A percentile compares a stretch with the other conserved stretches of the same genome.
Conservation (phyloP, 2,888 invertebrate genomes). For the Muschampia plurimacula region DNA sequence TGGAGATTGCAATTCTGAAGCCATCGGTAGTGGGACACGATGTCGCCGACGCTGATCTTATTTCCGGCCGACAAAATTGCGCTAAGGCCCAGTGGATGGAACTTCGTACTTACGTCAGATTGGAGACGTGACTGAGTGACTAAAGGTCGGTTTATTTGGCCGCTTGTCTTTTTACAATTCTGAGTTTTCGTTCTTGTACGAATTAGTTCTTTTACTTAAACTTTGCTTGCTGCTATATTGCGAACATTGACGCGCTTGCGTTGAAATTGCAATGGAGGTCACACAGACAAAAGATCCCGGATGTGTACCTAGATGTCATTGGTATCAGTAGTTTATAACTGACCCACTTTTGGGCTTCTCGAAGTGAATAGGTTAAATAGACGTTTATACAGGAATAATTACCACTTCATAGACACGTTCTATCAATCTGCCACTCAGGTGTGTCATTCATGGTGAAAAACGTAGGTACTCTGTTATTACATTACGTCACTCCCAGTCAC, state of each 20-base stretch:
- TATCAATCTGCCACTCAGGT: constrained; percentile 6
- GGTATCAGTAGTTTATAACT: too few relatives aligned
- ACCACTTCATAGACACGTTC: neutral
- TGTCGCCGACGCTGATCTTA: neutral
- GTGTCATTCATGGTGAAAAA: constrained; percentile 26
- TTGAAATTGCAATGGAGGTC: too few relatives aligned
- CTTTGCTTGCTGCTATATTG: too few relatives aligned
- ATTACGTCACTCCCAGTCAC: constrained; percentile 61
- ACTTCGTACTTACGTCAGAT: constrained; percentile 1
- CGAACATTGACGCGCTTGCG: too few relatives aligned
- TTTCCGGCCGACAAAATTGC: neutral
- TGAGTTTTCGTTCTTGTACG: neutral
- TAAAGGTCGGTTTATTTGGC: neutral
- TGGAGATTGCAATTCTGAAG: too few relatives aligned
- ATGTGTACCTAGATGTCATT: too few relatives aligned
- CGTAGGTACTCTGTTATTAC: constrained; percentile 53
- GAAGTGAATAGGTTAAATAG: too few relatives aligned
- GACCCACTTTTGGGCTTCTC: too few relatives aligned
- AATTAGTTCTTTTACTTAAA: neutral
- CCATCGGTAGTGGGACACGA: too few relatives aligned
- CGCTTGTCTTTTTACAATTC: neutral
- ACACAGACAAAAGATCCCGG: too few relatives aligned
- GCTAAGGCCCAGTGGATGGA: neutral
- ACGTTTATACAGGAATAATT: too few relatives aligned
- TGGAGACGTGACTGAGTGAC: neutral